Conservation (phyloP, 2,113 vertebrate species). For the Odocoileus hemionus region DNA sequence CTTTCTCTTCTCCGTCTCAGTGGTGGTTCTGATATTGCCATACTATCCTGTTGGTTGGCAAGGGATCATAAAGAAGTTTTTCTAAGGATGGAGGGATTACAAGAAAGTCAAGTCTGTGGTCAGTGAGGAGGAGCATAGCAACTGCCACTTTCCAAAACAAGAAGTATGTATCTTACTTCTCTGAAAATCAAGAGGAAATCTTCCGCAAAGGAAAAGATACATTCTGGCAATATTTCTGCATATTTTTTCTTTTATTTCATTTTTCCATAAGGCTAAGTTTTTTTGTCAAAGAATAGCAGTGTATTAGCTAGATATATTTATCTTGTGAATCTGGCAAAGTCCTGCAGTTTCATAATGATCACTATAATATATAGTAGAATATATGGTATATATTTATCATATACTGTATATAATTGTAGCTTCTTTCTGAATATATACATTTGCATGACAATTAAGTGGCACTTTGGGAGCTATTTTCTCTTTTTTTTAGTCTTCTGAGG, state of each 20-base stretch:
- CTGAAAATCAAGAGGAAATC: background rate
- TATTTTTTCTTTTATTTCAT: background rate
- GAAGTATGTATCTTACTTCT: background rate
- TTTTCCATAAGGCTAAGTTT: background rate
- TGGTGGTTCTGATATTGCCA: background rate
- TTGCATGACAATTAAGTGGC: background rate
- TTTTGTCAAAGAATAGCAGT: background rate
- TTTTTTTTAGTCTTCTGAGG: background rate
- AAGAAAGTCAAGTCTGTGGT: background rate
- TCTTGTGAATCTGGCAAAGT: background rate
- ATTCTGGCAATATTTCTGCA: background rate
- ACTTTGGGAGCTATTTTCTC: background rate
- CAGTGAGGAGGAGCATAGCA: background rate
- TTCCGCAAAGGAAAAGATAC: background rate
- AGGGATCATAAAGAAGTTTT: background rate
- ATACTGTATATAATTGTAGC: background rate
- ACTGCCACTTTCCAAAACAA: background rate
- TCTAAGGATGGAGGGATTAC: background rate
- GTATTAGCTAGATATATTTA: background rate
- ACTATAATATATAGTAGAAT: background rate
- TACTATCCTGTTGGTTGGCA: background rate
- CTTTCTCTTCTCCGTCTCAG: background rate
- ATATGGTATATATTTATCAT: background rate
- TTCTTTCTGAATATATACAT: slow-evolving; percentile 18
- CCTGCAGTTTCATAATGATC: background rate